These are phyloP conservation scores for Pollenia griseotomentosa DNA, from an alignment of 2,888 invertebrate genomes.

Conservation along the genomic window DNA sequence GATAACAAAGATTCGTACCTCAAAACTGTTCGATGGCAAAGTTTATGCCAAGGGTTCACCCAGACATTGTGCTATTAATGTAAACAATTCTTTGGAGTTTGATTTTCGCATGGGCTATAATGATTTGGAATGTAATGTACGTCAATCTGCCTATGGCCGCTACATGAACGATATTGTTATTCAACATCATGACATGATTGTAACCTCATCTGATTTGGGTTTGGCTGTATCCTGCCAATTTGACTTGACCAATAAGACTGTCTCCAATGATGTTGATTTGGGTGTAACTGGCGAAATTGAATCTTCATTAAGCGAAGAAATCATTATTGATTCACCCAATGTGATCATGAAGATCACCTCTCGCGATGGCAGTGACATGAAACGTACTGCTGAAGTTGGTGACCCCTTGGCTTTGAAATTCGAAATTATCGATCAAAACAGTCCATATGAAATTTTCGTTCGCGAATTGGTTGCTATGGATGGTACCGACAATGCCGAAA, in stretches of 20 bases:
- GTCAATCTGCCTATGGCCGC: conserved; percentile 92
- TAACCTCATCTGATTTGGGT: conserved; percentile 96
- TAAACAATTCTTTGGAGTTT: conserved; percentile 94
- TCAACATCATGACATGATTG: conserved; percentile 97
- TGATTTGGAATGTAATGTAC: conserved; percentile 96
- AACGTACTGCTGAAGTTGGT: conserved; percentile 95
- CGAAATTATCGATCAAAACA: conserved; percentile 95
- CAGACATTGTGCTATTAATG: conserved; percentile 95
- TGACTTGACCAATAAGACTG: conserved; percentile 96
- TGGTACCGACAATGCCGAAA: conserved; percentile 96
- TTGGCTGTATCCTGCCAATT: conserved; percentile 97
- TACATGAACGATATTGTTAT: conserved; percentile 97
- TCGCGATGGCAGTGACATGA: conserved; percentile 92
- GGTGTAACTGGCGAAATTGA: conserved; percentile 95
- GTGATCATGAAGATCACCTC: conserved; percentile 97
- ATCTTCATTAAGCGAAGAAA: conserved; percentile 94
- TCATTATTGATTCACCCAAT: conserved; percentile 96
- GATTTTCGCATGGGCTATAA: conserved; percentile 96
- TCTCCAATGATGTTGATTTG: conserved; percentile 95
- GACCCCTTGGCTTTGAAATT: conserved; percentile 95
- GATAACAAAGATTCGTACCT: conserved; percentile 96
- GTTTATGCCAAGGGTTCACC: conserved; percentile 97
- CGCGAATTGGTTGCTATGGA: conserved; percentile 97
- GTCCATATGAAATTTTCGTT: conserved; percentile 97
- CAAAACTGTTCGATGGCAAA: conserved; percentile 96